phyloP scores from a whole-genome alignment of 2,797 vertebrate species.

The Bucorvus abyssinicus region DNA sequence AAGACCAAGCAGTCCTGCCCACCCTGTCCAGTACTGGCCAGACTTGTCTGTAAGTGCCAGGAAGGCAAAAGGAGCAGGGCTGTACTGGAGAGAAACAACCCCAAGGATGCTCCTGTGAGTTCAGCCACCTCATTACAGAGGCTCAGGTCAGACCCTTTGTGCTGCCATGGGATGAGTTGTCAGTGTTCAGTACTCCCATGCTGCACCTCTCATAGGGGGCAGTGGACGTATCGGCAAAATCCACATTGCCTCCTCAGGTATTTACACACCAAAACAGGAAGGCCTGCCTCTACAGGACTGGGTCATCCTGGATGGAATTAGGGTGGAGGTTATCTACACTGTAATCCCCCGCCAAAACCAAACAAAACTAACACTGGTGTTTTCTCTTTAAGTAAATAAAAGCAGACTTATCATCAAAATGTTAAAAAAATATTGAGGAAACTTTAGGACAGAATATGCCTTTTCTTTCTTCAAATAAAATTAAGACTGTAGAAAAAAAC shows the following conservation, averaged over 20 bases:
- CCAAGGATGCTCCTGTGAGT: neutral
- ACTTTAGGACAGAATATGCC: neutral
- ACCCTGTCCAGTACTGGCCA: neutral
- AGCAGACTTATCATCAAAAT: neutral
- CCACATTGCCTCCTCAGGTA: neutral
- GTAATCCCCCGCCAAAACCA: neutral
- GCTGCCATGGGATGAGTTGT: neutral
- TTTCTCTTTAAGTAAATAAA: neutral
- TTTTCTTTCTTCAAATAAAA: neutral
- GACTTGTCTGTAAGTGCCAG: neutral
- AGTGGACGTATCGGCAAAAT: neutral
- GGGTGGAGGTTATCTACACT: neutral
- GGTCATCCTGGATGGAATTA: neutral
- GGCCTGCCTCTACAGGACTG: neutral
- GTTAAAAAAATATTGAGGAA: neutral
- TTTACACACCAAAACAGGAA: neutral
- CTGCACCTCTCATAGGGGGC: neutral
- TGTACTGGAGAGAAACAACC: neutral
- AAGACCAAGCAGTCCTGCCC: neutral
- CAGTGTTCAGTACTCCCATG: neutral
- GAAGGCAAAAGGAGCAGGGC: neutral
- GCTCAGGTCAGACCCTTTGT: neutral
- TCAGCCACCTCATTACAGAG: neutral
- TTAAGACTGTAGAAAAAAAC: neutral
- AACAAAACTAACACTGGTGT: neutral